Evolutionary conservation across 2,888 invertebrate species (phyloP).

Genomic region (Coleophora flavipennella): DNA sequence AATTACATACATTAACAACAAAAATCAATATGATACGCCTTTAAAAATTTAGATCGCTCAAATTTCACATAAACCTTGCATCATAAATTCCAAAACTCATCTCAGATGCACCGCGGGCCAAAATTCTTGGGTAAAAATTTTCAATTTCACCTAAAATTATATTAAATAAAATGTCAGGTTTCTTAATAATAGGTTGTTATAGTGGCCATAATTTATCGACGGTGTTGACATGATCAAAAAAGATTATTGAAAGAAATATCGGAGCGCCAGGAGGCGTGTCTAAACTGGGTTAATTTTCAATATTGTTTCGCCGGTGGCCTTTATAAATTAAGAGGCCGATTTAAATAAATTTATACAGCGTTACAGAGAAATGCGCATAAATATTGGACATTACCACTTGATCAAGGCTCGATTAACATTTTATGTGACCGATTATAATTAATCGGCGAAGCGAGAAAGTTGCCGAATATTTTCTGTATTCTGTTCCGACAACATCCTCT

Average conservation of each 20-base stretch:
- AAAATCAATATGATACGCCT: constrained; percentile 10
- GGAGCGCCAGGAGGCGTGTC: constrained; percentile 57
- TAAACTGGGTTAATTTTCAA: constrained; percentile 69
- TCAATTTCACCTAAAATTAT: constrained; percentile 57
- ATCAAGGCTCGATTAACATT: constrained; percentile 38
- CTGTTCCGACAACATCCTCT: constrained; percentile 26
- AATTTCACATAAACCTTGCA: constrained; percentile 21
- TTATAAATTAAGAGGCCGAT: constrained; percentile 50
- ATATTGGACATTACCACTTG: constrained; percentile 46
- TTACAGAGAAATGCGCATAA: constrained; percentile 43
- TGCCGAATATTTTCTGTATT: constrained; percentile 26
- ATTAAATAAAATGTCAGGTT: constrained; percentile 63
- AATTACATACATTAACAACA: not conserved
- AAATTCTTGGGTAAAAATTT: constrained; percentile 46
- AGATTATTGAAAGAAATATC: constrained; percentile 37
- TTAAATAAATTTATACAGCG: constrained; percentile 46
- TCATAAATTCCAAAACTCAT: constrained; percentile 60
- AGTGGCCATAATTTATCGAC: constrained; percentile 59
- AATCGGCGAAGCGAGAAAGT: constrained; percentile 40
- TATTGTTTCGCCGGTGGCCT: constrained; percentile 61
- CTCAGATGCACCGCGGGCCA: constrained; percentile 51
- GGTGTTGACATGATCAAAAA: constrained; percentile 63
- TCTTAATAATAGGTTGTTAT: constrained; percentile 65
- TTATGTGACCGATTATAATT: constrained; percentile 45
- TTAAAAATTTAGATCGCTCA: constrained; percentile 34